Conservation (phyloP, 2,888 invertebrate genomes). For the Cataglyphis livida region DNA sequence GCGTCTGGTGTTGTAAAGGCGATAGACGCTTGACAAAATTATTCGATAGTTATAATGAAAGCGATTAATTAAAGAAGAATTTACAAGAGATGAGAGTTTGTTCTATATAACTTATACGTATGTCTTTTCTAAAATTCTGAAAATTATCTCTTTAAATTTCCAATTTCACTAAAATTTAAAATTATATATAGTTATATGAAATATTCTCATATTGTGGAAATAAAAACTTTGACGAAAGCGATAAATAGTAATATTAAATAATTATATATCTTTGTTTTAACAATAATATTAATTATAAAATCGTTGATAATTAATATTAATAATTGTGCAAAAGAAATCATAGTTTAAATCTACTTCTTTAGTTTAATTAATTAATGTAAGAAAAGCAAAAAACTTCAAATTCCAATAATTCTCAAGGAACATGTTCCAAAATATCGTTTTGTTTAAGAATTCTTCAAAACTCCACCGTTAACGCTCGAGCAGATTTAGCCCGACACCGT, state of each 20-base stretch:
- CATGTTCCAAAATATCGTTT: neutral
- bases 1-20: neutral
- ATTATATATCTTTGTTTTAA: neutral
- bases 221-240: neutral
- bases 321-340: neutral
- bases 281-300: neutral
- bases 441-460: neutral
- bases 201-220: neutral
- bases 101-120: neutral
- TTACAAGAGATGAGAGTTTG: neutral
- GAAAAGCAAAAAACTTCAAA: neutral
- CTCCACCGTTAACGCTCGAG: neutral
- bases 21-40: conserved; percentile 5
- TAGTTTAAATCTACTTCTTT: neutral
- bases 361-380: neutral
- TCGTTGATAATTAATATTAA: neutral
- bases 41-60: neutral
- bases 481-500: neutral
- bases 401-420: neutral
- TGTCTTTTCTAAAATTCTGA: neutral
- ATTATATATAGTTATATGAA: neutral
- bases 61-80: neutral
- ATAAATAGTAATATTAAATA: neutral
- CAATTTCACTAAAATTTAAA: neutral
- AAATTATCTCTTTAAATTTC: neutral